These are phyloP conservation scores for Aphidoletes aphidimyza DNA, from an alignment of 2,888 invertebrate species.

Conservation along the genomic window DNA sequence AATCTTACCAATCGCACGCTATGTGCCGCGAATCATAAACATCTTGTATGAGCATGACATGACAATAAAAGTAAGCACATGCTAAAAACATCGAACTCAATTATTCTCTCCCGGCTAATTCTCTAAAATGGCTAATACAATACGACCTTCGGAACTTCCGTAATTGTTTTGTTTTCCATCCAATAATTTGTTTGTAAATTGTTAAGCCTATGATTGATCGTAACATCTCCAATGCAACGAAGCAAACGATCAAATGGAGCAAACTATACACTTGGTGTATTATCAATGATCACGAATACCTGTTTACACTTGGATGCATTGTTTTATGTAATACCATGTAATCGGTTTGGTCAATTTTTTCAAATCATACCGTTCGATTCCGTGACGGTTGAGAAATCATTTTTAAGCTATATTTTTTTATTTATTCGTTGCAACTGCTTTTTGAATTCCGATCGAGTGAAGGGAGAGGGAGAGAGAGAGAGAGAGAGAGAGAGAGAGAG, in stretches of 20 bases:
- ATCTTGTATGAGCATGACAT: conserved; percentile 7
- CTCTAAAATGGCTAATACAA: too few species aligned
- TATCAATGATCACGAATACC: background rate
- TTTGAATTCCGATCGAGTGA: too few species aligned
- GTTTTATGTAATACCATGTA: background rate
- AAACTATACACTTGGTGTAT: too few species aligned
- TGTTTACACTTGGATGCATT: background rate
- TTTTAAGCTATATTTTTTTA: background rate
- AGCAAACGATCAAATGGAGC: too few species aligned
- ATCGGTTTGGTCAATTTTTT: background rate
- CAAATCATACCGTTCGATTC: background rate
- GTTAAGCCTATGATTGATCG: too few species aligned
- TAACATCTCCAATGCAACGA: too few species aligned
- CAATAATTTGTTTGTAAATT: background rate
- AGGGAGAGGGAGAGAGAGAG: too few species aligned
- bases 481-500: too few species aligned
- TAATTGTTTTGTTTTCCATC: background rate
- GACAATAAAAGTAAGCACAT: background rate
- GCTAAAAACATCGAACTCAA: background rate
- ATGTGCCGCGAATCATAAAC: too few species aligned
- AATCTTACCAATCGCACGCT: too few species aligned
- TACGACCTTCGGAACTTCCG: background rate
- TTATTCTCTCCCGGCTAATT: too few species aligned
- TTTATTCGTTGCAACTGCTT: too few species aligned
- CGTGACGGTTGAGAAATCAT: conserved; percentile 16